Base-by-base conservation (phyloP, 2,113 vertebrate genomes). In the Sapayoa aenigma region DNA sequence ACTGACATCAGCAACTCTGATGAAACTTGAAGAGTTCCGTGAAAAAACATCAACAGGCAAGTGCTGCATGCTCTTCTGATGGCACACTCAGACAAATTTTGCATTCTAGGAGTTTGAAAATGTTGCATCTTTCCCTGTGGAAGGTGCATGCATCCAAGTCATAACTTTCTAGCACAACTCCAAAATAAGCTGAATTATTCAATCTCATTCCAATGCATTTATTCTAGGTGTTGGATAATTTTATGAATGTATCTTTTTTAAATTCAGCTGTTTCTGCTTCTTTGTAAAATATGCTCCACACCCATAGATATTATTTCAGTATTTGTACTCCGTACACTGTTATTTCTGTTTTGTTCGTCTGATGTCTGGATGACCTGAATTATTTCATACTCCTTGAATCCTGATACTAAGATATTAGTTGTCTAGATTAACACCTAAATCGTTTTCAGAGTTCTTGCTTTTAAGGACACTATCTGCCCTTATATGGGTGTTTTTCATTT, bases 21-120 rank as follows among this genome's bases (percentile, higher is more conserved):
- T 98, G 98, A 99, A 99, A 95, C 98, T 99, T 89, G 99, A 99
- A 98, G 99, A 99, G 97, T 99, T 99, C 91, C 98, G 99, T 97
- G 99, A 99, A 62, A 99, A 98, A 94, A 99, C 99, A 69, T 98
- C 99, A 97, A 99, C 99, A 95, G 99, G 99, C 99, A 94, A 98
- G 96, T 96, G 23, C 71, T 66, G 44, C 8, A 12, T 60, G 14
- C 23, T 69, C 5, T 46, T 83, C 42, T 44, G 5, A 30, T n/a
- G 68, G 16, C 8, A 33, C 6, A 11, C 5, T 68, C 18, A 35
- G 33, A 31, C 14, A 73, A 31, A 77, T 56, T 74, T 50, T 67
- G 60, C n/a, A 24, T 68, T 20, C 8, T 44, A 35, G 5, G 17
- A 52, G 3, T 72, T 52, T 31, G 25, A 80, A 75, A 59, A 44